These are phyloP conservation scores for Megalops cyprinoides DNA, from an alignment of 2,797 vertebrate genomes.

Conservation along the genomic window DNA sequence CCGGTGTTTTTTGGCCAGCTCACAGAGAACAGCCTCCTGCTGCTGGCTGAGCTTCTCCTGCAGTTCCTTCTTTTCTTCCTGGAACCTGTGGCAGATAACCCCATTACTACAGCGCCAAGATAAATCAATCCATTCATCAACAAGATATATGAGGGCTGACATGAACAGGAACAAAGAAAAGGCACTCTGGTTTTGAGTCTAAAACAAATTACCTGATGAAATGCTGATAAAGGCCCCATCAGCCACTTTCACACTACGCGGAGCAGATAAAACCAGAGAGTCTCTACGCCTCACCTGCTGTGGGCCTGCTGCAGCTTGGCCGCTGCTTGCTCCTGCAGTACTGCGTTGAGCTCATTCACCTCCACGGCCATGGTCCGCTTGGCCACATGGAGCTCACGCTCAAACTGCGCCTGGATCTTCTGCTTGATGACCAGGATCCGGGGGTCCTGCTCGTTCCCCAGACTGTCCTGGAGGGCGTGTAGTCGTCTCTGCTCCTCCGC, in stretches of 20 bases:
- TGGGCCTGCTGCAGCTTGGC: constrained; percentile 69
- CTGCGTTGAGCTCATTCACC: constrained; percentile 61
- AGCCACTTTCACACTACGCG: not conserved
- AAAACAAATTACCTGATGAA: too few relatives aligned
- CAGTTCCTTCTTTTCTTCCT: constrained; percentile 69
- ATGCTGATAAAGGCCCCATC: not conserved
- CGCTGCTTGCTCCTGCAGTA: constrained; percentile 71
- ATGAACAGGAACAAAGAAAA: not conserved
- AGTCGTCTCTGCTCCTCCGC: constrained; percentile 71
- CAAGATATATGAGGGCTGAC: not conserved
- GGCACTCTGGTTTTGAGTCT: too few relatives aligned
- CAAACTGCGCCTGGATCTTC: constrained; percentile 58
- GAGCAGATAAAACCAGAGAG: not conserved
- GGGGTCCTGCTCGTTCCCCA: constrained; percentile 61
- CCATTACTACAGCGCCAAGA: not conserved
- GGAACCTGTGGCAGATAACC: constrained; percentile 68
- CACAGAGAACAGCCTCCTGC: constrained; percentile 68
- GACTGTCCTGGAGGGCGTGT: constrained; percentile 69
- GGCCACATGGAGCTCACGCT: constrained; percentile 62
- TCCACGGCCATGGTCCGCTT: constrained; percentile 65
- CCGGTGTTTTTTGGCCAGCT: constrained; percentile 67
- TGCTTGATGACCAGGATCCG: constrained; percentile 60
- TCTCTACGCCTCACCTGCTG: constrained; percentile 69
- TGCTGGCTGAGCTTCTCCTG: constrained; percentile 42
- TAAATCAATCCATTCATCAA: not conserved